phyloP scores from a whole-genome alignment of 1,140 invertebrate genomes.

The Cydia strobilella region DNA sequence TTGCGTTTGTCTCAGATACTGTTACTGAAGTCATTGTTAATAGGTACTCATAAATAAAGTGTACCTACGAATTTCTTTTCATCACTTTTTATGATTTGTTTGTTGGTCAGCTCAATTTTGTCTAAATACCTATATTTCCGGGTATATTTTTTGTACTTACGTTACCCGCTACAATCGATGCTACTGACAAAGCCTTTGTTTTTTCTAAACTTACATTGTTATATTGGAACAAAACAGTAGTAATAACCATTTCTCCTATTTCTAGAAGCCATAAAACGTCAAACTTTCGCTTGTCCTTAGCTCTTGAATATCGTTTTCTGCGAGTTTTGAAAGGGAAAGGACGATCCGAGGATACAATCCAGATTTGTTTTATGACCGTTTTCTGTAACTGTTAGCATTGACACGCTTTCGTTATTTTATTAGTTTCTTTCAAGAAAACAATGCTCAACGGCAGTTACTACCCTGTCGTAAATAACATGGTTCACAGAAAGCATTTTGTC shows the following conservation, averaged over 20 bases:
- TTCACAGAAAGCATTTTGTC: background rate
- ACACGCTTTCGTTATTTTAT: slow-evolving; percentile 20
- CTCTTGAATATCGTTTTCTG: background rate
- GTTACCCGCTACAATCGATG: background rate
- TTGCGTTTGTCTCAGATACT: no score
- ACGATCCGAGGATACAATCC: background rate
- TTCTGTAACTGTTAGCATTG: slow-evolving; percentile 14
- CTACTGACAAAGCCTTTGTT: background rate
- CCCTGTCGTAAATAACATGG: background rate
- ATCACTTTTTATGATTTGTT: background rate
- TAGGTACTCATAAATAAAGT: background rate
- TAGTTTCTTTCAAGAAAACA: background rate
- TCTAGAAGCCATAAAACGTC: background rate
- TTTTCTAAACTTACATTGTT: background rate
- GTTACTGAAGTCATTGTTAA: background rate
- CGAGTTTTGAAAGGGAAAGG: slow-evolving; percentile 26
- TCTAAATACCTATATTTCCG: background rate
- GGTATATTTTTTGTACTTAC: background rate
- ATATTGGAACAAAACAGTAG: background rate
- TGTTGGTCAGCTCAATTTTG: background rate
- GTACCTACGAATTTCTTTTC: background rate
- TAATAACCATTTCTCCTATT: slow-evolving; percentile 10
- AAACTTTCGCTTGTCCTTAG: slow-evolving; percentile 11
- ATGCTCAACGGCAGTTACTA: background rate
- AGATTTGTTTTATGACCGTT: slow-evolving; percentile 4